phyloP scores from a whole-genome alignment of 2,113 vertebrate species.

The Nannospalax galili region DNA sequence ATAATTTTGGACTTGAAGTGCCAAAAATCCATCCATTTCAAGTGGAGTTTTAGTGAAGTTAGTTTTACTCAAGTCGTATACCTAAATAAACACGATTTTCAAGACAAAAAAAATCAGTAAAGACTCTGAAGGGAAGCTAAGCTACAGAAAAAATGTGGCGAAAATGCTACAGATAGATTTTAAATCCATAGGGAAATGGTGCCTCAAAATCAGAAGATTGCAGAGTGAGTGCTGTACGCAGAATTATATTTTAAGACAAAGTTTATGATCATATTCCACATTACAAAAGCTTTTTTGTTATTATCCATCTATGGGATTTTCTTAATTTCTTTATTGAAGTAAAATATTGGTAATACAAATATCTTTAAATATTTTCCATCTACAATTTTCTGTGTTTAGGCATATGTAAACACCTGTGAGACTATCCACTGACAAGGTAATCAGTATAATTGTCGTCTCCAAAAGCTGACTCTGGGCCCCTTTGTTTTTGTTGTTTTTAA shows the following conservation, averaged over 20 bases:
- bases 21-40: conserved; percentile 60
- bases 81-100: conserved; percentile 33
- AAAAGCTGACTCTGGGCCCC: not conserved
- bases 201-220: not conserved
- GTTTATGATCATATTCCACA: not conserved
- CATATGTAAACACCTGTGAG: not conserved
- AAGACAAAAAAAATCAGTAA: conserved; percentile 11
- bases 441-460: not conserved
- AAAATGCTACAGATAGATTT: not conserved
- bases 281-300: not conserved
- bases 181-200: not conserved
- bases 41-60: not conserved
- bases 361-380: not conserved
- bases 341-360: not conserved
- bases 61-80: not conserved
- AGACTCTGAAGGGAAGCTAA: not conserved
- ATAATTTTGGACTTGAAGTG: conserved; percentile 31
- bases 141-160: not conserved
- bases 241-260: not conserved
- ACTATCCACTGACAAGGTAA: not conserved
- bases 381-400: not conserved
- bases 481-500: not conserved
- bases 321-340: not conserved
- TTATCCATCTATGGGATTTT: not conserved
- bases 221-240: not conserved